Conservation (phyloP, 37 sponge, comb jelly and placozoan species). For the Geodia barretti region DNA sequence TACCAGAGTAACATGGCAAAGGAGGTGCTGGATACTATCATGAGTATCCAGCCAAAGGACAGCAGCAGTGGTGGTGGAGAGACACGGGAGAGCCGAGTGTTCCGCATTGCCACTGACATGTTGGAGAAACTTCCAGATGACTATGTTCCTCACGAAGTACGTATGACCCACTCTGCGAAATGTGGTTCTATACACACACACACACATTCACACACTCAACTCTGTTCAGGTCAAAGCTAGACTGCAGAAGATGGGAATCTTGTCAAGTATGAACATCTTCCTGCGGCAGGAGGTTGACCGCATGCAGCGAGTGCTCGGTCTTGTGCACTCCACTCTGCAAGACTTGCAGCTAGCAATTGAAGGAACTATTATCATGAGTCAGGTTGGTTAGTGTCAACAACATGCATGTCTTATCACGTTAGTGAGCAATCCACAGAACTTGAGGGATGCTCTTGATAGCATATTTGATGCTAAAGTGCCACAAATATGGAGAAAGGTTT, state of each 20-base stretch:
- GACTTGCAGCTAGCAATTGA: conserved; percentile 98
- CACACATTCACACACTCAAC: background rate
- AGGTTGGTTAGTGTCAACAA: conserved; percentile 52
- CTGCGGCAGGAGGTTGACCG: conserved; percentile 98
- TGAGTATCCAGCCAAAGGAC: conserved; percentile 99
- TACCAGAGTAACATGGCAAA: conserved; percentile 97
- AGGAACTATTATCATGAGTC: conserved; percentile 99
- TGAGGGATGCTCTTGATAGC: conserved; percentile 92
- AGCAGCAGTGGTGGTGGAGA: conserved; percentile 95
- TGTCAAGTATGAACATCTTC: conserved; percentile 99
- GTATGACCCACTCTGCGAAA: background rate
- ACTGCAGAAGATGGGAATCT: conserved; percentile 91
- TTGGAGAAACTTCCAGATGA: conserved; percentile 93
- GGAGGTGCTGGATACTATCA: conserved; percentile 92
- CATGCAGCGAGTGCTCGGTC: conserved; percentile 96
- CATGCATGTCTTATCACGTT: background rate
- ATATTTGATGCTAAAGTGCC: conserved; percentile 99
- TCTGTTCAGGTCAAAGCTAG: conserved; percentile 78
- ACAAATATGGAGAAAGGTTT: conserved; percentile 82
- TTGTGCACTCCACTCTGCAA: conserved; percentile 77
- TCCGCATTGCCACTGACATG: conserved; percentile 91
- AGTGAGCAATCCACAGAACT: conserved; percentile 40
- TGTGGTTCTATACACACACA: background rate
- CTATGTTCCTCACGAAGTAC: conserved; percentile 94
- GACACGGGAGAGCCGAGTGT: conserved; percentile 95